phyloP scores from a whole-genome alignment of 2,113 vertebrate genomes.

The Poeciliopsis occidentalis region DNA sequence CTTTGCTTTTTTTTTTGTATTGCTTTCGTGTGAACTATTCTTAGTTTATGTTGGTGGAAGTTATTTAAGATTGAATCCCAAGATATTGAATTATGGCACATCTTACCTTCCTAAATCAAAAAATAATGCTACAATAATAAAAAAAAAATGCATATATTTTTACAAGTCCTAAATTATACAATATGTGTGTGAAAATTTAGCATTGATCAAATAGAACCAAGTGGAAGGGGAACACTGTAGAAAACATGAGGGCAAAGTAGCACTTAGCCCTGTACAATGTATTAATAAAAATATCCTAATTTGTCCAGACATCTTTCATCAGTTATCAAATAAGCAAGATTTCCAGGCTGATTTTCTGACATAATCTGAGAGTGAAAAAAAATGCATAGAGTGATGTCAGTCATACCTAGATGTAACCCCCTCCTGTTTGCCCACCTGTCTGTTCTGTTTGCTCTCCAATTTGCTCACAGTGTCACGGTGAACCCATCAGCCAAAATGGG shows the following conservation, averaged over 20 bases:
- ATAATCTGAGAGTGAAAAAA: background rate
- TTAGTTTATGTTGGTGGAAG: background rate
- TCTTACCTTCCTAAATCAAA: background rate
- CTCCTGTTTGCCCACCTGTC: conserved; percentile 35
- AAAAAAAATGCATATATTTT: background rate
- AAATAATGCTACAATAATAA: background rate
- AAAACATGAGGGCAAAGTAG: background rate
- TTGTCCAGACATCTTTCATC: background rate
- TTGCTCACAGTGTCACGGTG: conserved; percentile 32
- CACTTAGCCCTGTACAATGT: background rate
- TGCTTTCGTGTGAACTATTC: background rate
- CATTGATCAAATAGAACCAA: too few relatives aligned
- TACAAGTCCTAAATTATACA: too few relatives aligned
- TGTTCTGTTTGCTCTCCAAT: conserved; percentile 38
- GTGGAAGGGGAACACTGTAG: background rate
- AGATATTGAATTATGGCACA: background rate
- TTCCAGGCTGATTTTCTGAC: background rate
- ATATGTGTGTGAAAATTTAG: too few relatives aligned
- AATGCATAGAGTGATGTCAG: conserved; percentile 14
- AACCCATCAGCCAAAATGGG: conserved; percentile 24
- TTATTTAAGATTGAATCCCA: background rate
- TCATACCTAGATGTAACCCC: conserved; percentile 22
- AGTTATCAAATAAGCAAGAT: background rate
- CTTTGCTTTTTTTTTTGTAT: background rate
- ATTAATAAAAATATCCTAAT: background rate